A percentile compares a stretch with the other conserved stretches of the same genome.
Evolutionary conservation across 2,113 vertebrate species (phyloP).

Genomic region (Cnemophilus loriae): DNA sequence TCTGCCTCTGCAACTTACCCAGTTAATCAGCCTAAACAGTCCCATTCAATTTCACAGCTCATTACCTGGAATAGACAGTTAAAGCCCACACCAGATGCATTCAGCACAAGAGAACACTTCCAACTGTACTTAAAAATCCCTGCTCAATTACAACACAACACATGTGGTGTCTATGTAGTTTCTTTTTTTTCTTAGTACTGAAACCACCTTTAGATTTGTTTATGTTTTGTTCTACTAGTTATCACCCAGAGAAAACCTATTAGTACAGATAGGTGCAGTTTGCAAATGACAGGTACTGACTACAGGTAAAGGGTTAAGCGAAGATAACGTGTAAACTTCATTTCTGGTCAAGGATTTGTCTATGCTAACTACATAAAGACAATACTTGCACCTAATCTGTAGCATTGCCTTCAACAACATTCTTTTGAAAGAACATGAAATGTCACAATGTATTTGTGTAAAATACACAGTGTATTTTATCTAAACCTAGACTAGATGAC

Average conservation of each 20-base stretch:
- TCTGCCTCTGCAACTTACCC: not conserved
- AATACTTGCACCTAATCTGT: not conserved
- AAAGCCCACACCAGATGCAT: not conserved
- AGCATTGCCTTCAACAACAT: not conserved
- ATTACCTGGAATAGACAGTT: not conserved
- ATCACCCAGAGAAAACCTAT: not conserved
- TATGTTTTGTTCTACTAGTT: not conserved
- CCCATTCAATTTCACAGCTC: constrained; percentile 36
- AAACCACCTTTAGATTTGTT: not conserved
- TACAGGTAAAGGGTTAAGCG: not conserved
- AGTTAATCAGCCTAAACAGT: not conserved
- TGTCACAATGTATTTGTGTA: not conserved
- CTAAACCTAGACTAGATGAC: not conserved
- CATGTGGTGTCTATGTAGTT: not conserved
- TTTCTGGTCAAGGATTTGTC: not conserved
- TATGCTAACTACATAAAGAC: not conserved
- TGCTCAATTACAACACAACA: not conserved
- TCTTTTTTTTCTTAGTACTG: not conserved
- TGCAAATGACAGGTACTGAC: not conserved
- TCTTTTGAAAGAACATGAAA: not conserved
- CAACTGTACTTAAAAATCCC: not conserved
- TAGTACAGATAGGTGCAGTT: not conserved
- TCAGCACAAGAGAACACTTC: not conserved
- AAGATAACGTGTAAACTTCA: not conserved
- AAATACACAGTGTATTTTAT: not conserved